Base-by-base conservation (phyloP, 2,797 vertebrate genomes). In the Sciaenops ocellatus region DNA sequence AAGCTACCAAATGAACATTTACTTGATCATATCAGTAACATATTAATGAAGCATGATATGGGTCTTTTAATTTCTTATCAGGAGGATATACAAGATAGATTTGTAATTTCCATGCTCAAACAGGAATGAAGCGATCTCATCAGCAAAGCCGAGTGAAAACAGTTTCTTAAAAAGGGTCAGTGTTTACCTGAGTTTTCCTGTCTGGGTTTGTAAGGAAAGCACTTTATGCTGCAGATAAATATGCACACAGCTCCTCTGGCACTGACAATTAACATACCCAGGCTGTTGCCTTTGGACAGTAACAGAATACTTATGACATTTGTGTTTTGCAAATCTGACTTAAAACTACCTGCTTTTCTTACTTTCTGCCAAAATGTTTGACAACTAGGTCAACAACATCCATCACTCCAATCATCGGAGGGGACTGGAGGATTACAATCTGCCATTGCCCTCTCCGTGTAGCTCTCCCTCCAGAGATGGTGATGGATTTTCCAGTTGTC, bases 401-500 rank as follows among this genome's bases (percentile, higher is more conserved):
- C 48, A 51, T 76, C 73, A 30, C 26, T 51, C 73, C 61, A 13
- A 44, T 73, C 51, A 30, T 28, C 71, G 28, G 60, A 72, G 17
- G 4, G 60, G 55, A 47, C 26, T 68, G 24, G 47, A 64, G 42
- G 51, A 65, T 57, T 42, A 2, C 41, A 55, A 16, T 64, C 24
- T 73, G 41, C 44, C 28, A 12, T 44, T 44, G 66, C 51, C 8
- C 46, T 63, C 50, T 60, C 65, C 73, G 54, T 76, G 48, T 73
- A 16, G 55, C 75, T 51, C 54, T 78, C 73, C 59, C 24, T 79
- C 47, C 55, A 78, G 73, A 62, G 55, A 34, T 51, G 80, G 44
- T 86, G 87, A 88, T 89, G 86, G 69, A 87, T 91, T 93, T 93
- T 93, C 82, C 80, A 90, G 78, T 87, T 77, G 64, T 84, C 73